phyloP scores from a whole-genome alignment of 2,888 invertebrate species.

The Cephus nigrinus region DNA sequence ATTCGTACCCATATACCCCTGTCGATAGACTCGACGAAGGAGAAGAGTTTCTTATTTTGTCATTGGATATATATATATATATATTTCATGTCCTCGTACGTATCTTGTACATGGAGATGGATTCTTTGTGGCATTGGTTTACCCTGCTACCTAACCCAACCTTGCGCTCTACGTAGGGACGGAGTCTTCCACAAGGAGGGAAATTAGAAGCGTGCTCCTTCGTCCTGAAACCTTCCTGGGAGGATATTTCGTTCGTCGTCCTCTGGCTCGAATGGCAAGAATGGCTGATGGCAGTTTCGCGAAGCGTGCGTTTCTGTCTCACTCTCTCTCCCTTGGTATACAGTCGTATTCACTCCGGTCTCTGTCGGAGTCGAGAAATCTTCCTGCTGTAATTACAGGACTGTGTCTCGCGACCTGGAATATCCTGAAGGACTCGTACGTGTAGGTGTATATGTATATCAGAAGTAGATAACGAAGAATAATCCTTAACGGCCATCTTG shows the following conservation, averaged over 20 bases:
- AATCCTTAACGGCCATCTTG: background rate
- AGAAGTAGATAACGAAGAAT: background rate
- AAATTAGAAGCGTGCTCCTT: slow-evolving; percentile 33
- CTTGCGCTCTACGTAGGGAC: background rate
- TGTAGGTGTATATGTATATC: background rate
- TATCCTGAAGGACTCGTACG: background rate
- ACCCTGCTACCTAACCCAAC: background rate
- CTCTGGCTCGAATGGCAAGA: slow-evolving; percentile 27
- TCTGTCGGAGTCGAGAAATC: slow-evolving; percentile 18
- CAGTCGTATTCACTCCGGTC: background rate
- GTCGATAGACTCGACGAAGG: too few relatives aligned
- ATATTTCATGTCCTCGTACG: background rate
- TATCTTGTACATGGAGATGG: background rate
- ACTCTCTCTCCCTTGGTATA: background rate
- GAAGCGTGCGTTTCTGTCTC: slow-evolving; percentile 27
- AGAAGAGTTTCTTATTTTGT: too few relatives aligned
- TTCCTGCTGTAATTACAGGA: slow-evolving; percentile 46
- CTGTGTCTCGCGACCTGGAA: background rate
- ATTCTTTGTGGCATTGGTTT: background rate
- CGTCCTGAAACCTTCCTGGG: slow-evolving; percentile 24
- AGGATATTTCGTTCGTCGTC: slow-evolving; percentile 38
- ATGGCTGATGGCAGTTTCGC: slow-evolving; percentile 12
- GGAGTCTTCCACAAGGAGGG: slow-evolving; percentile 15
- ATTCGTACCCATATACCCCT: too few relatives aligned
- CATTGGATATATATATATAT: too few relatives aligned